phyloP scores from a whole-genome alignment of 37 sponge, comb jelly and placozoan genomes.

The Tethya wilhelma region DNA sequence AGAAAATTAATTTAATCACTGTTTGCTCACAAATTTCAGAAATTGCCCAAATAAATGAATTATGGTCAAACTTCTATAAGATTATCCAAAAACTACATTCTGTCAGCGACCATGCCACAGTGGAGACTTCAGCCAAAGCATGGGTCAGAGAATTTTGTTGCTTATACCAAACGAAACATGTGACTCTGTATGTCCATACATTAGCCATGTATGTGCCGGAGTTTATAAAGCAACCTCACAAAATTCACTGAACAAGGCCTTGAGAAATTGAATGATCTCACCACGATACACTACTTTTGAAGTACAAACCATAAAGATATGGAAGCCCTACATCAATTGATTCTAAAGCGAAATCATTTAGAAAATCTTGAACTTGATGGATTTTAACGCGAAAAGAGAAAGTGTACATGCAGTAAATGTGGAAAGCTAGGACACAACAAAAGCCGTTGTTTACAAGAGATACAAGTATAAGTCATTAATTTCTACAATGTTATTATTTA shows the following conservation, averaged over 20 bases:
- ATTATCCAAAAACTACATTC: not conserved
- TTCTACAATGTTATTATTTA: too few relatives aligned
- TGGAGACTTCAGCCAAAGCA: conserved; percentile 4
- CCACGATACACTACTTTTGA: conserved; percentile 8
- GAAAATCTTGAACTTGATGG: conserved; percentile 1
- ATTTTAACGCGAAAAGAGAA: not conserved
- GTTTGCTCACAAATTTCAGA: not conserved
- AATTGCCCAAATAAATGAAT: not conserved
- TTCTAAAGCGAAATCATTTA: not conserved
- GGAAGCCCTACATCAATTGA: not conserved
- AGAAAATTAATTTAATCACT: not conserved
- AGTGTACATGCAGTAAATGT: not conserved
- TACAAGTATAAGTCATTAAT: too few relatives aligned
- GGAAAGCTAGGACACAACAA: not conserved
- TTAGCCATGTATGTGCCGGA: conserved; percentile 20
- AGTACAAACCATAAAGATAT: not conserved
- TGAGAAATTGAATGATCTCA: conserved; percentile 38
- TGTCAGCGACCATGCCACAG: not conserved
- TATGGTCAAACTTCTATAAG: conserved; percentile 10
- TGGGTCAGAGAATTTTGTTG: conserved; percentile 25
- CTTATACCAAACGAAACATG: conserved; percentile 37
- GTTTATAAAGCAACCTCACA: conserved; percentile 2
- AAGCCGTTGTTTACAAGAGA: not conserved
- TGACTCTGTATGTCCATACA: conserved; percentile 35
- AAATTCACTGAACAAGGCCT: conserved; percentile 35